A percentile compares a stretch with the other conserved stretches of the same genome.
phyloP scores from a whole-genome alignment of 2,797 vertebrate species.

The Clarias platycephalus region DNA sequence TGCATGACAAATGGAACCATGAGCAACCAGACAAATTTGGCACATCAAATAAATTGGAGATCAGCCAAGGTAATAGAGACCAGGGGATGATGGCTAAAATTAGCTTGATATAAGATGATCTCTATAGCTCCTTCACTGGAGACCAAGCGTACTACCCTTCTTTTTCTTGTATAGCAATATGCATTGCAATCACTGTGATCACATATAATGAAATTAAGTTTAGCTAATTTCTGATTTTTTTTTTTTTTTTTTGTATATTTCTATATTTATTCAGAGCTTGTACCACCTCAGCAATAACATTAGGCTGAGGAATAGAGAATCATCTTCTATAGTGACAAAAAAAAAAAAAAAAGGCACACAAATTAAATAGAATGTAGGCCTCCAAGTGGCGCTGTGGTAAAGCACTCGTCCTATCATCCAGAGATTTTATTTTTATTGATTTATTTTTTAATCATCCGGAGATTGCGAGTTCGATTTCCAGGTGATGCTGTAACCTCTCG shows the following conservation, averaged over 20 bases:
- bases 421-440: too few relatives aligned
- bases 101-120: background rate
- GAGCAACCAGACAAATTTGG: background rate
- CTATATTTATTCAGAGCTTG: too few relatives aligned
- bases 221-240: background rate
- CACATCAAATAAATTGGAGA: background rate
- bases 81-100: background rate
- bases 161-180: background rate
- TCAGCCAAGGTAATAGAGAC: background rate
- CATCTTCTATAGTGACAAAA: too few relatives aligned
- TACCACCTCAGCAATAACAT: background rate
- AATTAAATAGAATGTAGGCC: too few relatives aligned
- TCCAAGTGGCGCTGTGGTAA: too few relatives aligned
- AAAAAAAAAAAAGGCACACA: too few relatives aligned
- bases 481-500: too few relatives aligned
- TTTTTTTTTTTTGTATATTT: background rate
- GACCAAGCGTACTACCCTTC: background rate
- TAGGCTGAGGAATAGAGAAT: background rate
- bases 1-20: background rate
- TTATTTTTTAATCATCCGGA: too few relatives aligned
- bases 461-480: too few relatives aligned
- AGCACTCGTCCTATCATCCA: too few relatives aligned
- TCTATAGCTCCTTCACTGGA: background rate
- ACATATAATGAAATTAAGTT: background rate
- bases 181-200: background rate